Conservation (phyloP, 2,888 invertebrate species). For the Heliconius aoede region DNA sequence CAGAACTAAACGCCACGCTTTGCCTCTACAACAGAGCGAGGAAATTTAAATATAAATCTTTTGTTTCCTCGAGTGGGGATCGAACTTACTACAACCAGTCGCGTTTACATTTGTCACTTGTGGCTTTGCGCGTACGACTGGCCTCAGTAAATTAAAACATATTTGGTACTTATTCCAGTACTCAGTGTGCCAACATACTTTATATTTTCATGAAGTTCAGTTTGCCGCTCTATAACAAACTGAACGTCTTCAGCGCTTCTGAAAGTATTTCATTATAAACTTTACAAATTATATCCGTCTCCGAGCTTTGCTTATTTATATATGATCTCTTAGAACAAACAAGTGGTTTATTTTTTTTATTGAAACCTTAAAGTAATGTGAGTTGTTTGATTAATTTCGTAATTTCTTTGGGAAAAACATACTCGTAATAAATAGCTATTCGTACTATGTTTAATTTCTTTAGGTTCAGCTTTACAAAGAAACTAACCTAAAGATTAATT, state of each 20-base stretch:
- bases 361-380: not conserved
- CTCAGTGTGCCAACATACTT: slow-evolving; percentile 36
- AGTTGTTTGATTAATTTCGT: not conserved
- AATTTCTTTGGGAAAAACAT: not conserved
- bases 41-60: too few relatives aligned
- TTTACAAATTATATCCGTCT: slow-evolving; percentile 52
- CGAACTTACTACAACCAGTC: not conserved
- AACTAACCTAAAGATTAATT: too few relatives aligned
- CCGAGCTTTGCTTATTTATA: slow-evolving; percentile 36
- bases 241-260: slow-evolving; percentile 52
- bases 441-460: too few relatives aligned
- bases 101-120: not conserved
- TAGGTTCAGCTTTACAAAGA: too few relatives aligned
- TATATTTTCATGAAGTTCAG: slow-evolving; percentile 56
- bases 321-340: slow-evolving; percentile 10
- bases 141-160: not conserved
- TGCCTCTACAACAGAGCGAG: too few relatives aligned
- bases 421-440: not conserved
- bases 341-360: not conserved
- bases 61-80: too few relatives aligned
- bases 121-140: not conserved
- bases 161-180: not conserved
- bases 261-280: slow-evolving; percentile 56
- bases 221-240: slow-evolving; percentile 59
- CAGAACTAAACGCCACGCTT: too few relatives aligned